Conservation (phyloP, 1,140 invertebrate species). For the Pteromalus puparum region DNA sequence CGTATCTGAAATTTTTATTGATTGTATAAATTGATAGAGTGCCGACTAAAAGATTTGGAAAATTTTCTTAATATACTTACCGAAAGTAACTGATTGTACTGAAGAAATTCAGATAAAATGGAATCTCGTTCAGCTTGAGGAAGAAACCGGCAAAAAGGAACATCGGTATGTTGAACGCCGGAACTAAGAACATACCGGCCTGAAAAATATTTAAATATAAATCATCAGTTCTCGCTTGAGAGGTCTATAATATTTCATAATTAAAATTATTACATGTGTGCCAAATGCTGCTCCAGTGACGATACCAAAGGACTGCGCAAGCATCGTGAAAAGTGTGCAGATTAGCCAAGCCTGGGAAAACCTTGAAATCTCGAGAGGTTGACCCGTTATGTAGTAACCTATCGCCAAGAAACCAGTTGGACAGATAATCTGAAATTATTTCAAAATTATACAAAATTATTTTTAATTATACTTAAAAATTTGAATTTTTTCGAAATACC, state of each 20-base stretch:
- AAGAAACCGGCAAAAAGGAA: slow-evolving; percentile 91
- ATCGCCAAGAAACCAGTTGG: slow-evolving; percentile 85
- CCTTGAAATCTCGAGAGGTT: slow-evolving; percentile 82
- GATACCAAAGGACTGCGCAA: slow-evolving; percentile 87
- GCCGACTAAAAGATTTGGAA: not conserved
- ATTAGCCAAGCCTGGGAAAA: slow-evolving; percentile 83
- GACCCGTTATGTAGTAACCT: slow-evolving; percentile 88
- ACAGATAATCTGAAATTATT: slow-evolving; percentile 79
- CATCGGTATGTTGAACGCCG: slow-evolving; percentile 88
- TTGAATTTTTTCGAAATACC: slow-evolving; percentile 72
- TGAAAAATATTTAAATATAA: slow-evolving; percentile 71
- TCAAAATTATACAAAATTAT: slow-evolving; percentile 21
- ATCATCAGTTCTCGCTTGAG: not conserved
- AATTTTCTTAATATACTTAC: slow-evolving; percentile 50
- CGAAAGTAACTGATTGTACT: slow-evolving; percentile 86
- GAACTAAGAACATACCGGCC: slow-evolving; percentile 88
- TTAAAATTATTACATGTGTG: slow-evolving; percentile 76
- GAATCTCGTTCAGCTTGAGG: slow-evolving; percentile 85
- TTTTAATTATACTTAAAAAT: not conserved
- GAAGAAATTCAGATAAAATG: slow-evolving; percentile 82
- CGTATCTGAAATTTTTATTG: slow-evolving; percentile 75
- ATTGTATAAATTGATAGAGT: not conserved
- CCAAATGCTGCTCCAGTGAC: slow-evolving; percentile 84
- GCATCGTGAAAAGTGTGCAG: slow-evolving; percentile 82
- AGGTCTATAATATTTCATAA: too few species aligned